These are phyloP conservation scores for Hirudo medicinalis DNA, from an alignment of 1,140 invertebrate genomes.

Conservation along the genomic window DNA sequence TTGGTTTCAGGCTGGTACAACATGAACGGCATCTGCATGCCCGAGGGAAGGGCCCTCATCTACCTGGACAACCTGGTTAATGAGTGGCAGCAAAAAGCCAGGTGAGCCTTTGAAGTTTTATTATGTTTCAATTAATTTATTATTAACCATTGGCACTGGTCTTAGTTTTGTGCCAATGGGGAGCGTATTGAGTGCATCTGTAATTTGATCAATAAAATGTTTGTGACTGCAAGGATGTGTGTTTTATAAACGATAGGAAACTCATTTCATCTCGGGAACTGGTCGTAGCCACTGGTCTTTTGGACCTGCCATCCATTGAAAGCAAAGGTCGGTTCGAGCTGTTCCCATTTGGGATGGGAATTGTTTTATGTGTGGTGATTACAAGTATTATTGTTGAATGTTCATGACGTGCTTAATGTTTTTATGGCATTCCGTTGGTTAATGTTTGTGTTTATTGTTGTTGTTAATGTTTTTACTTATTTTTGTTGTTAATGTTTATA, in stretches of 20 bases:
- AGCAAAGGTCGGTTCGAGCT: not conserved
- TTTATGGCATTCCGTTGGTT: not conserved
- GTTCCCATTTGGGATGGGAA: not conserved
- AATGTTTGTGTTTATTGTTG: not conserved
- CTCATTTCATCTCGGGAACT: not conserved
- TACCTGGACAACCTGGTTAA: slow-evolving; percentile 1
- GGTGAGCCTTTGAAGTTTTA: not conserved
- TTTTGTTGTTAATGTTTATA: not conserved
- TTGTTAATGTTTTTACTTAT: not conserved
- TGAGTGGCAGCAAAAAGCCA: slow-evolving; percentile 7
- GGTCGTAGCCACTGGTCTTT: not conserved
- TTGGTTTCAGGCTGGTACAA: not conserved
- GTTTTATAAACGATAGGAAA: not conserved
- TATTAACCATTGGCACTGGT: too few relatives aligned
- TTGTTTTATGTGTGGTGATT: too few relatives aligned
- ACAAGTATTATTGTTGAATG: too few relatives aligned
- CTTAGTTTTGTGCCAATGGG: not conserved
- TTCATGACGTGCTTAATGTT: not conserved
- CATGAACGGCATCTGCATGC: slow-evolving; percentile 1
- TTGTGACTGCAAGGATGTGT: too few relatives aligned
- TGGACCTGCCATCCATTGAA: not conserved
- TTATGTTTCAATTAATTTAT: too few relatives aligned
- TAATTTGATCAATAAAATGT: not conserved
- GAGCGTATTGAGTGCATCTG: not conserved
- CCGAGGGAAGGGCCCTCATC: not conserved